Conservation (phyloP, 2,888 invertebrate species). For the Lasioglossum lativentre region DNA sequence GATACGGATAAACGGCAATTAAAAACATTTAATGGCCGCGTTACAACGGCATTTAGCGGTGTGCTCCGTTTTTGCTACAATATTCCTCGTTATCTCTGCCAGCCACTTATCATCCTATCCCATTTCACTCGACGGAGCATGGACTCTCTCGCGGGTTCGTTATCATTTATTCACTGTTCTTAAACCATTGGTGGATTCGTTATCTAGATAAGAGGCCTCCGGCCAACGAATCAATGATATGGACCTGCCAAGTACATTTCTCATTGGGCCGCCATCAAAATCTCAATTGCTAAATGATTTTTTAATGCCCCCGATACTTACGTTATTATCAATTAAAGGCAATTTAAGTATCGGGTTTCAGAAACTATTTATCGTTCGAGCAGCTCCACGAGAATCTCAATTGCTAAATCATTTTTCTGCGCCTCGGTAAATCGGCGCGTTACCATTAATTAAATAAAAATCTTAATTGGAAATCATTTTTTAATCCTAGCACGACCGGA, state of each 20-base stretch:
- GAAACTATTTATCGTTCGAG: background rate
- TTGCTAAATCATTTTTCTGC: background rate
- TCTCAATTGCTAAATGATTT: background rate
- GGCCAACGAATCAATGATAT: background rate
- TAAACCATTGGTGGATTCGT: background rate
- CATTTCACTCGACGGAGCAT: background rate
- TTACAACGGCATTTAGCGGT: constrained; percentile 5
- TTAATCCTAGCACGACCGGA: background rate
- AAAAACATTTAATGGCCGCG: background rate
- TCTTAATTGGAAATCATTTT: background rate
- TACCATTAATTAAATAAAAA: background rate
- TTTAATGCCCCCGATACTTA: background rate
- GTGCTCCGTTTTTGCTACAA: constrained; percentile 3
- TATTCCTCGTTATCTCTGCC: background rate
- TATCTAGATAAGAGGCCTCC: background rate
- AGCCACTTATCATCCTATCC: background rate
- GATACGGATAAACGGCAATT: constrained; percentile 9
- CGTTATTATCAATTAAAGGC: background rate
- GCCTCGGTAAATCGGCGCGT: background rate
- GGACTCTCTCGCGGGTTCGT: background rate
- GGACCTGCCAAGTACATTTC: background rate
- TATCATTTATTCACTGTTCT: background rate
- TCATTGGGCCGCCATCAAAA: background rate
- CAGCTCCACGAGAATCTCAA: background rate
- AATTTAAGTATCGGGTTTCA: background rate